Evolutionary conservation across 1,140 invertebrate genomes (phyloP).

Genomic region (Ips nitidus): DNA sequence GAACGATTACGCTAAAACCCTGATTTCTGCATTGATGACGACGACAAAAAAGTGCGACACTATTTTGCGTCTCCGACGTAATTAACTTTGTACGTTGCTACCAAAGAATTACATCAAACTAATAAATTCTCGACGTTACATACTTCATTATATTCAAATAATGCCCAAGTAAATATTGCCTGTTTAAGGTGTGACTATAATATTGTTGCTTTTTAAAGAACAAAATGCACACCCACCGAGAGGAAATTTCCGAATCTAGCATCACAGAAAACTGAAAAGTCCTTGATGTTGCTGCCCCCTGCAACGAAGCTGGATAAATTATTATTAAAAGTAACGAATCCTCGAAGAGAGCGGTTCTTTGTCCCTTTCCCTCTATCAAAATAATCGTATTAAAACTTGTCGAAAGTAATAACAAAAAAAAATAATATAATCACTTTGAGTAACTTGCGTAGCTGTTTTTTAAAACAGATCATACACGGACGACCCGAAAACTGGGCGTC

Average conservation of each 20-base stretch:
- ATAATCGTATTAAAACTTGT: conserved; percentile 25
- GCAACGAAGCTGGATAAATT: too few species aligned
- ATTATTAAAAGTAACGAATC: conserved; percentile 16
- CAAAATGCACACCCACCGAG: too few species aligned
- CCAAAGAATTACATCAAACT: not conserved
- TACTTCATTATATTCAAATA: too few species aligned
- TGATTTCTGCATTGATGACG: conserved; percentile 20
- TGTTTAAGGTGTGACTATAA: too few species aligned
- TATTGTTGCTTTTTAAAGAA: too few species aligned
- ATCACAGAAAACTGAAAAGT: too few species aligned
- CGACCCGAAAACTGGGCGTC: conserved; percentile 28
- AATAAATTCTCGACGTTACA: not conserved
- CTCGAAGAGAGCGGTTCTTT: conserved; percentile 24
- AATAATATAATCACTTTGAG: conserved; percentile 25
- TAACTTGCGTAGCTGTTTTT: conserved; percentile 40
- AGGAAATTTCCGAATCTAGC: too few species aligned
- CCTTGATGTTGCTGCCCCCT: too few species aligned
- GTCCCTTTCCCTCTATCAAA: conserved; percentile 8
- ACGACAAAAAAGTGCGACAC: not conserved
- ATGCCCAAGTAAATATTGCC: too few species aligned
- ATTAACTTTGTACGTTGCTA: not conserved
- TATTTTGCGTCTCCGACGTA: not conserved
- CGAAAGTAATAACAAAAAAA: conserved; percentile 24
- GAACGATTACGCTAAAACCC: conserved; percentile 12
- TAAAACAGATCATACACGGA: conserved; percentile 33